Conservation (phyloP, 1,140 invertebrate species). For the Holotrichia oblita region DNA sequence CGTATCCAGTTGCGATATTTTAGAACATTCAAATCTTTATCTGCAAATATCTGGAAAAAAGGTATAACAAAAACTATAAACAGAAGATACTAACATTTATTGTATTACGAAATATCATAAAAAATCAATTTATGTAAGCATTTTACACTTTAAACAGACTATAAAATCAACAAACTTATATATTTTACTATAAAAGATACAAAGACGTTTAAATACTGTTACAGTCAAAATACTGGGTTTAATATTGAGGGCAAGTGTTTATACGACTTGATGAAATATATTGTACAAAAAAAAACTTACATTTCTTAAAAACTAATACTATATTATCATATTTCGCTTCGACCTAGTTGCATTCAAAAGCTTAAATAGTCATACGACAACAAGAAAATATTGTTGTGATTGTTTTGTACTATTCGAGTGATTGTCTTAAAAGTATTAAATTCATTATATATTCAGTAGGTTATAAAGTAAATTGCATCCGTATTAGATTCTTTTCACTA, state of each 20-base stretch:
- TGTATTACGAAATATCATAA: background rate
- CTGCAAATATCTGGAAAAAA: too few relatives aligned
- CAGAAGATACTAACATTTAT: conserved; percentile 19
- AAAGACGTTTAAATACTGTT: conserved; percentile 32
- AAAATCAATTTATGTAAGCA: conserved; percentile 12
- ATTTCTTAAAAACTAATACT: background rate
- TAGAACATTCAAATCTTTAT: too few relatives aligned
- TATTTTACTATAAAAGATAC: conserved; percentile 13
- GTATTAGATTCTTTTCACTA: conserved; percentile 53
- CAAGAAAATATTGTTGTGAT: background rate
- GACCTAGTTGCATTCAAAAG: background rate
- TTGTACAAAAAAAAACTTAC: background rate
- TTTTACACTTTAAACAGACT: background rate
- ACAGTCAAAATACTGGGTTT: conserved; percentile 18
- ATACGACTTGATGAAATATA: background rate
- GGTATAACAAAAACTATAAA: background rate
- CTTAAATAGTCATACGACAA: background rate
- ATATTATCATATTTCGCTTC: background rate
- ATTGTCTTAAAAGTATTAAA: background rate
- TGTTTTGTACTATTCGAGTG: conserved; percentile 6
- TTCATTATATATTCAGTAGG: background rate
- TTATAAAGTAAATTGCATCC: conserved; percentile 22
- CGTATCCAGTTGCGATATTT: too few relatives aligned
- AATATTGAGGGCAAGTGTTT: background rate
- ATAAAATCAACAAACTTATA: background rate